These are phyloP conservation scores for Caranx ignobilis DNA, from an alignment of 2,113 vertebrate species.

Conservation along the genomic window DNA sequence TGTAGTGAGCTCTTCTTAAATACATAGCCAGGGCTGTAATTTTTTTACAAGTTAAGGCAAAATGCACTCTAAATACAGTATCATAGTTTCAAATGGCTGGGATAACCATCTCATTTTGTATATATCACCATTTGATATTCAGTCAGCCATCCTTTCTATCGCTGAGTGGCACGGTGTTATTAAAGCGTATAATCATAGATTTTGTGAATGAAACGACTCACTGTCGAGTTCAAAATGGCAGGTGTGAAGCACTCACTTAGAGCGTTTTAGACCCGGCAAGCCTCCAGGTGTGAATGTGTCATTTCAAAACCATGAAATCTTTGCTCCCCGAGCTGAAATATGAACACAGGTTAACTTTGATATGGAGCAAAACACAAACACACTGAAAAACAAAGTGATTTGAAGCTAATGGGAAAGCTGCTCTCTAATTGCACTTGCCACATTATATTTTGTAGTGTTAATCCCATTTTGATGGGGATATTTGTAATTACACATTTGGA, in stretches of 20 bases:
- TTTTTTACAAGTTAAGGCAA: slow-evolving; percentile 87
- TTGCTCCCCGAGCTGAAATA: slow-evolving; percentile 7
- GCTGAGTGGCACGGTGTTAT: slow-evolving; percentile 76
- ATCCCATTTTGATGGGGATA: slow-evolving; percentile 2
- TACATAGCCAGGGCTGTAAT: slow-evolving; percentile 85
- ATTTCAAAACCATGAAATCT: slow-evolving; percentile 45
- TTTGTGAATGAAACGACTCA: slow-evolving; percentile 79
- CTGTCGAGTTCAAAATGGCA: slow-evolving; percentile 65
- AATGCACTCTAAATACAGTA: slow-evolving; percentile 87
- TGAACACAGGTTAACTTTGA: slow-evolving; percentile 39
- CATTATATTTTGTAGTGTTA: slow-evolving; percentile 8
- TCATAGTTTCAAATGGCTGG: slow-evolving; percentile 82
- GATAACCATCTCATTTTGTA: slow-evolving; percentile 78
- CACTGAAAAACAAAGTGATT: slow-evolving; percentile 29
- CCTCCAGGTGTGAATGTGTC: slow-evolving; percentile 46
- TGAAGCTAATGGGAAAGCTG: slow-evolving; percentile 21
- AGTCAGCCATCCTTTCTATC: slow-evolving; percentile 68
- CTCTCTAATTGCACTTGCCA: slow-evolving; percentile 17
- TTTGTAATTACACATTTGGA: slow-evolving; percentile 19
- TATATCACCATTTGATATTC: slow-evolving; percentile 78
- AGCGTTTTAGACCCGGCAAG: slow-evolving; percentile 52
- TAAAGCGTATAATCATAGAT: slow-evolving; percentile 84
- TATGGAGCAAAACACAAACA: slow-evolving; percentile 17
- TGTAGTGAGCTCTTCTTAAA: slow-evolving; percentile 82
- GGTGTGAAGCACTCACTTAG: slow-evolving; percentile 68